Evolutionary conservation across 2,113 vertebrate genomes (phyloP).

Genomic region (Aix galericulata): DNA sequence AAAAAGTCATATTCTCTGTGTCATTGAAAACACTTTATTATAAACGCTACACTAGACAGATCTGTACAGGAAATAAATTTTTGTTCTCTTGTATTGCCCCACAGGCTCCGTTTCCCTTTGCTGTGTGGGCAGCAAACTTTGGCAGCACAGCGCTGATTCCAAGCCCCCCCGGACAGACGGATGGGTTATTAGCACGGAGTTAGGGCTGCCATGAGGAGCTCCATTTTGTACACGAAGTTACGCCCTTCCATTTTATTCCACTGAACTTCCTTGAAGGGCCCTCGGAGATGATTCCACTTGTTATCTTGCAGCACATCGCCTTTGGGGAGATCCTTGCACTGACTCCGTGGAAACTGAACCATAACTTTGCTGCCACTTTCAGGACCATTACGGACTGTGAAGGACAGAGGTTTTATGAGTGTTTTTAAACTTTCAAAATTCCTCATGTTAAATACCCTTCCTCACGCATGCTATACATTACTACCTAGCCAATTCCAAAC

Average conservation of each 20-base stretch:
- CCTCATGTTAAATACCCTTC: neutral
- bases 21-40: neutral
- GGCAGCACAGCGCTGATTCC: neutral
- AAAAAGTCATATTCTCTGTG: neutral
- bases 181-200: conserved; percentile 80
- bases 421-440: neutral
- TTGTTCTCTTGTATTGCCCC: neutral
- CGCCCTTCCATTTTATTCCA: conserved; percentile 98
- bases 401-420: neutral
- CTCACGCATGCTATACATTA: neutral
- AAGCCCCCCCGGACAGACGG: neutral
- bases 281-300: conserved; percentile 94
- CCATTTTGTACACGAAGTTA: conserved; percentile 99
- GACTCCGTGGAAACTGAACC: conserved; percentile 93
- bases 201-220: conserved; percentile 95
- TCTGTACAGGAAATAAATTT: neutral
- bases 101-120: neutral
- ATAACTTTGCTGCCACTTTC: conserved; percentile 94
- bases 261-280: conserved; percentile 90
- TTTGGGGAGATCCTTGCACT: conserved; percentile 92
- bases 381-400: conserved; percentile 91
- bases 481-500: neutral
- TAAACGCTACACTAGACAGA: neutral
- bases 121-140: neutral
- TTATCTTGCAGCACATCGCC: conserved; percentile 90